Conservation (phyloP, 2,797 vertebrate species). For the Diplodus sargus region DNA sequence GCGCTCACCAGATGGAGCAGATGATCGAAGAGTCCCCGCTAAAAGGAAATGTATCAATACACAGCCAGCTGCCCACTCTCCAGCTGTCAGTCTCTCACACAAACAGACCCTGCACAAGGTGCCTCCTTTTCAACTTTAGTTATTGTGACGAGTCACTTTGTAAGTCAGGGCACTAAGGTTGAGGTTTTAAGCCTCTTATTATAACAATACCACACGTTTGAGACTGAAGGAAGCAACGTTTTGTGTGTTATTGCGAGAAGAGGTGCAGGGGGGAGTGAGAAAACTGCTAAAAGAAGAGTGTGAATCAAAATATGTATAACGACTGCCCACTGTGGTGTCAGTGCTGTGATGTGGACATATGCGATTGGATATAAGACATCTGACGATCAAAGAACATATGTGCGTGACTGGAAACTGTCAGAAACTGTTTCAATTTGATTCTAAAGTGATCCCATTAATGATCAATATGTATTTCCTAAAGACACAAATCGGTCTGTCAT, state of each 20-base stretch:
- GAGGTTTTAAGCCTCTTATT: neutral
- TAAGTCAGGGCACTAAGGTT: too few species aligned
- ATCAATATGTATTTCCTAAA: too few species aligned
- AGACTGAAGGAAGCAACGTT: neutral
- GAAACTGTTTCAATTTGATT: too few species aligned
- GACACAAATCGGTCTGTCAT: neutral
- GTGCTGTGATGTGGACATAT: too few species aligned
- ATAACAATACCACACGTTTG: neutral
- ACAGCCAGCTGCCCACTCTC: neutral
- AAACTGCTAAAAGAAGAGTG: neutral
- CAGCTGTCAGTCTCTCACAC: neutral
- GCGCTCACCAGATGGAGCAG: neutral
- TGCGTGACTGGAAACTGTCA: too few species aligned
- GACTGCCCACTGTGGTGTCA: neutral
- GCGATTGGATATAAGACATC: neutral
- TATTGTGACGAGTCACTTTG: neutral
- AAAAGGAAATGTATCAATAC: constrained; percentile 5
- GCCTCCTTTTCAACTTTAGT: neutral
- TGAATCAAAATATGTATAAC: neutral
- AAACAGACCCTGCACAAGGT: neutral
- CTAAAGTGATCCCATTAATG: too few species aligned
- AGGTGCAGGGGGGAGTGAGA: neutral
- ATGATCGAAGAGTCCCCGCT: constrained; percentile 6
- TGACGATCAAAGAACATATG: neutral
- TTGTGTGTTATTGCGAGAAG: neutral